Evolutionary conservation across 2,888 invertebrate genomes (phyloP), one percentile per base, ranked within the genome.

Genomic region (Scrobipalpa atriplicella): DNA sequence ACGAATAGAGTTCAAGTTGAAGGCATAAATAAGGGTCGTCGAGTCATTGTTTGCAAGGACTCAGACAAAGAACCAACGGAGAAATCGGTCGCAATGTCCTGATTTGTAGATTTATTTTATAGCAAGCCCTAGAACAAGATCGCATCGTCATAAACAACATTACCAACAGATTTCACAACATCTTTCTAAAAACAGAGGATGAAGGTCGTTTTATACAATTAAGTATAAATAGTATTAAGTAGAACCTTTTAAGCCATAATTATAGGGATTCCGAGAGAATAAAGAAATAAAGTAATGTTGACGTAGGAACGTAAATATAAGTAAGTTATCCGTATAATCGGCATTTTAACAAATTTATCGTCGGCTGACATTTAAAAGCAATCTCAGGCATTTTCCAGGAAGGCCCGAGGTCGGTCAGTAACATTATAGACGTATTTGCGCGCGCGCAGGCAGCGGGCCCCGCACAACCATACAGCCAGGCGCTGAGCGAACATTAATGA

Each of bases 11-110:
- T 80, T 80, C 73, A 83, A 77, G 71, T 78, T 83, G 69, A 70
- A 36, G 21, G 39, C 38, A 60, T 60, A 69, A 69, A 60, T 60
- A 69, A 69, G 62, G 66, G 67, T 65, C 69, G 47, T 69, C 68
- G 69, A 71, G 75, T 72, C 73, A 75, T 72, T 73, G 72, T 75
- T 71, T 60, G 68, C 69, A 72, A 74, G 72, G 75, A 77, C 69
- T 66, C 69, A 77, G 76, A 80, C 81, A 81, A 81, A 84, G 82
- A 81, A 80, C 79, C 79, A 76, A 78, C 79, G 75, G 83, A 86
- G 88, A 88, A 88, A 88, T 82, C 83, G 73, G 71, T 69, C 68
- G 69, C 51, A 70, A 67, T 75, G 79, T 79, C 83, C 84, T 83
- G 82, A 83, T 83, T 83, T 72, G 80, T 75, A 76, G 72, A 80